Evolutionary conservation across 2,888 invertebrate species (phyloP).

Genomic region (Pristionchus entomophagus): DNA sequence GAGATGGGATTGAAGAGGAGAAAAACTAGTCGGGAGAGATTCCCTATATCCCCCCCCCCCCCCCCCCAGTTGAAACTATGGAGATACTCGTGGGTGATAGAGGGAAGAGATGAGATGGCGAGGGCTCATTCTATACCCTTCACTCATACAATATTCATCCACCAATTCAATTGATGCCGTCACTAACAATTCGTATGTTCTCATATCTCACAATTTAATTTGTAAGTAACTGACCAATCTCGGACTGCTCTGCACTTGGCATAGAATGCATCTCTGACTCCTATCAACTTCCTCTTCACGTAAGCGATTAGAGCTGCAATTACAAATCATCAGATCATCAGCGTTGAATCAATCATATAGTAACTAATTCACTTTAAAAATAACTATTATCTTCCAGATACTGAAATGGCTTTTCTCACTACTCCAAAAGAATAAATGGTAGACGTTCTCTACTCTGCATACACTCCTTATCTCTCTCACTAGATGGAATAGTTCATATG

Average conservation of each 20-base stretch:
- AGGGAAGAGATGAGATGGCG: too few relatives aligned
- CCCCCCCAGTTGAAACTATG: too few relatives aligned
- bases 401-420: neutral
- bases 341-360: neutral
- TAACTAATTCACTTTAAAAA: neutral
- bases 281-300: neutral
- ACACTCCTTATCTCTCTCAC: too few relatives aligned
- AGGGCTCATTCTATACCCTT: too few relatives aligned
- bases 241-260: constrained; percentile 21
- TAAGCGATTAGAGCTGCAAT: constrained; percentile 35
- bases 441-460: too few relatives aligned
- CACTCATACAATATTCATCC: too few relatives aligned
- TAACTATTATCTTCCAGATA: neutral
- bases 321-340: neutral
- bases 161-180: too few relatives aligned
- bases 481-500: too few relatives aligned
- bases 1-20: neutral
- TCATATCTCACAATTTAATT: neutral
- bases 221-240: constrained; percentile 33
- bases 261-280: constrained; percentile 3
- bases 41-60: neutral
- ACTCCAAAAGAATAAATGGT: neutral
- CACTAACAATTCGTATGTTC: too few relatives aligned
- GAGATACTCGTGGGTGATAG: too few relatives aligned
- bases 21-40: neutral